Conservation (phyloP, 1,140 invertebrate species). For the Drosophila littoralis region DNA sequence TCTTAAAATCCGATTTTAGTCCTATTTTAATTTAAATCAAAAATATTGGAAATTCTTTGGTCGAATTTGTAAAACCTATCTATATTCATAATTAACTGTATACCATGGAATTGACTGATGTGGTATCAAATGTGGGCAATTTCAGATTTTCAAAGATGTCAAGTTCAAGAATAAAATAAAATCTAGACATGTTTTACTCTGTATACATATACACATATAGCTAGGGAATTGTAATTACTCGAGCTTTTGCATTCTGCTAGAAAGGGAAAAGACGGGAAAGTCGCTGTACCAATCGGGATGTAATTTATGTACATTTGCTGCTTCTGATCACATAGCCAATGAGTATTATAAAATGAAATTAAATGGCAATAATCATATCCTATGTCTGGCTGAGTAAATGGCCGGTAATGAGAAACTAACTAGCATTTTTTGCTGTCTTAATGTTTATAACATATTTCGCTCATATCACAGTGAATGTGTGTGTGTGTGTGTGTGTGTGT, state of each 20-base stretch:
- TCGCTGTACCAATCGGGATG: constrained; percentile 34
- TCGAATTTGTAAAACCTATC: too few relatives aligned
- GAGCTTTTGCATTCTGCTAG: background rate
- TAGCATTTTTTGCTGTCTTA: constrained; percentile 37
- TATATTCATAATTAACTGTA: too few relatives aligned
- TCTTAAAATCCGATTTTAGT: too few relatives aligned
- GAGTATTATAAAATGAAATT: constrained; percentile 54
- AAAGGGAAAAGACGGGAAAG: constrained; percentile 44
- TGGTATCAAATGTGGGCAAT: too few relatives aligned
- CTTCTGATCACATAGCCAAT: constrained; percentile 18
- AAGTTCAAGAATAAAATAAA: too few relatives aligned
- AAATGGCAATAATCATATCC: constrained; percentile 68
- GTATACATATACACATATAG: background rate
- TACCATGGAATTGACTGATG: too few relatives aligned
- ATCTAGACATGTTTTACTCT: too few relatives aligned
- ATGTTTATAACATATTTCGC: constrained; percentile 46
- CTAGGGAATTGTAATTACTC: background rate
- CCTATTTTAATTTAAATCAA: too few relatives aligned
- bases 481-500: background rate
- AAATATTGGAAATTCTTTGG: too few relatives aligned
- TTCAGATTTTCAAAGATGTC: too few relatives aligned
- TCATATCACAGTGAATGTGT: background rate
- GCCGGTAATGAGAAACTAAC: constrained; percentile 57
- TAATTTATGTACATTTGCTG: constrained; percentile 24
- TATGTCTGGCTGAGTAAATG: constrained; percentile 41